Evolutionary conservation across 2,113 vertebrate genomes (phyloP), one percentile per base, ranked within the genome.

Genomic region (Corapipo altera): DNA sequence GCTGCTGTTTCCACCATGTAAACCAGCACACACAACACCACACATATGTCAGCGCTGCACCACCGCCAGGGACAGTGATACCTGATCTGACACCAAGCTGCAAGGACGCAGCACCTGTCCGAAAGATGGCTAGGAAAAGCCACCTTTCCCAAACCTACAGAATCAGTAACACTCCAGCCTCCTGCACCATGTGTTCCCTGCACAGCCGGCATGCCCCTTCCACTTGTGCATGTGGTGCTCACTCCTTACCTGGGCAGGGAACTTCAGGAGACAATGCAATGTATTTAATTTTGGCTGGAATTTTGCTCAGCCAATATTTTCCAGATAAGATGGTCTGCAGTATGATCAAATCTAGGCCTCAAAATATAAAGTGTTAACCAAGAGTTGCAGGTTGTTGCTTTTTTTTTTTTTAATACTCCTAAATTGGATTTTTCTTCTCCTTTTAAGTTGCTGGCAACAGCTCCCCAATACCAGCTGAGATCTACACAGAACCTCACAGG

Each of bases 21-120:
- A 86, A 71, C 5, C 15, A 64, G 61, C 30, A 28, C 33, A 26
- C 43, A 27, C 12, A 48, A 4, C 27, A 33, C 4, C 43, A 61
- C 5, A 0, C 0, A 0, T n/a, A 62, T 0, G 0, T 8, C 83
- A 73, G 67, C 0, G 0, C 39, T n/a, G 46, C 41, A 49, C 5
- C 24, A 19, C 44, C 0, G 2, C 14, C 4, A 1, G 18, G 5
- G 9, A 85, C 22, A 16, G 51, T 0, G 0, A 57, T 3, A 73
- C 24, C 27, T 4, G 1, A 48, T n/a, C 61, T 0, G 0, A 78
- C 55, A 81, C 15, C 20, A 32, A 49, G 48, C 15, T 58, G 20
- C 51, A 51, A 30, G 24, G 51, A 79, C 26, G 72, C 2, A 3
- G 65, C 37, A 58, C 43, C 28, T 27, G 2, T 2, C 39, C 55